phyloP scores from a whole-genome alignment of 2,797 vertebrate genomes.

The Phoeniculus purpureus region DNA sequence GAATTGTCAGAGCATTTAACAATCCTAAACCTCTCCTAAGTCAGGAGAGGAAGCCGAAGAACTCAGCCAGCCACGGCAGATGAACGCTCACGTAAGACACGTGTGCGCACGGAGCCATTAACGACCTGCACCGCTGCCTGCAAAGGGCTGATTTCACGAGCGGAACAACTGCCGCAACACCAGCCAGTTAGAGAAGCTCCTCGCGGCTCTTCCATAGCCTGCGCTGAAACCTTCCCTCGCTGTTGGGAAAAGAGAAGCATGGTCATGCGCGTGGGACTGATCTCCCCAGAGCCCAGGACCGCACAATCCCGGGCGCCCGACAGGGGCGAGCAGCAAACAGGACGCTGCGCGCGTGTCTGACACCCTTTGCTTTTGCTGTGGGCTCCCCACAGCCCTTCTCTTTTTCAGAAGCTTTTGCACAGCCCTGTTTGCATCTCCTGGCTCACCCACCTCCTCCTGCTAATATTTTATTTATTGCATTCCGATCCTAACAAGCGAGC shows the following conservation, averaged over 20 bases:
- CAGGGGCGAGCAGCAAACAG: slow-evolving; percentile 14
- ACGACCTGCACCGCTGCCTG: neutral
- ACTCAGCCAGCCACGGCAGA: neutral
- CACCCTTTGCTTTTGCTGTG: neutral
- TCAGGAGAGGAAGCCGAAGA: neutral
- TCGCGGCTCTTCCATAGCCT: neutral
- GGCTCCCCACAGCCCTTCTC: slow-evolving; percentile 1
- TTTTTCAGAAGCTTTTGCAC: neutral
- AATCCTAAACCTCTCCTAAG: neutral
- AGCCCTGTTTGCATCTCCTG: neutral
- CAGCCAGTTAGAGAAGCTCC: neutral
- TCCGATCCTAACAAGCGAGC: slow-evolving; percentile 4
- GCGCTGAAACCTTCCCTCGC: neutral
- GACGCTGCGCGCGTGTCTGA: neutral
- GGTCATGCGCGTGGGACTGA: slow-evolving; percentile 28
- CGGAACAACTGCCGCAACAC: slow-evolving; percentile 1
- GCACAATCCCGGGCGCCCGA: slow-evolving; percentile 13
- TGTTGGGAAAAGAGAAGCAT: neutral
- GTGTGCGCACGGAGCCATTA: neutral
- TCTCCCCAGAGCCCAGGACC: slow-evolving; percentile 37
- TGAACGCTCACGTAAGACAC: neutral
- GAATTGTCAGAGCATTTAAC: neutral
- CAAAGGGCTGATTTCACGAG: neutral
- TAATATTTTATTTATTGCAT: slow-evolving; percentile 62
- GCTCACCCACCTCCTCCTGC: neutral